Conservation (phyloP, 2,888 invertebrate genomes). For the Molorchus minor region DNA sequence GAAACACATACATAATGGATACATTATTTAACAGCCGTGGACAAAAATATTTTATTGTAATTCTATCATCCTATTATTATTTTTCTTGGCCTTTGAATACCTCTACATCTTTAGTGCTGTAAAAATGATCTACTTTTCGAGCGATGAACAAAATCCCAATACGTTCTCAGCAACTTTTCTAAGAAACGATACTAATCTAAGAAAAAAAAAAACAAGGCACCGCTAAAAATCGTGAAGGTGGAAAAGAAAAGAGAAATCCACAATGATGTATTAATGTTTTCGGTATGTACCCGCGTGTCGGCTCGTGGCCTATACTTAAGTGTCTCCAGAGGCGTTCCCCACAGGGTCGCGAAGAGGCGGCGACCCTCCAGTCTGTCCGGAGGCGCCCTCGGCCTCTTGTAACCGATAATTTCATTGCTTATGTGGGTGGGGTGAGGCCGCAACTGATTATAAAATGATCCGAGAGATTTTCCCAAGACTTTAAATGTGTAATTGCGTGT, state of each 20-base stretch:
- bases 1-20: too few relatives aligned
- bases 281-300: conserved; percentile 38
- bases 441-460: conserved; percentile 53
- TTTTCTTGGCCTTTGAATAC: too few relatives aligned
- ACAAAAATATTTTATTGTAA: too few relatives aligned
- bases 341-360: conserved; percentile 58
- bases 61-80: too few relatives aligned
- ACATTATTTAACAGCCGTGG: too few relatives aligned
- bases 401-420: conserved; percentile 59
- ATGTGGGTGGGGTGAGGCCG: conserved; percentile 58
- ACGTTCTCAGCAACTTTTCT: conserved; percentile 30
- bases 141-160: conserved; percentile 24
- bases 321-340: conserved; percentile 59
- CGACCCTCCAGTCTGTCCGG: conserved; percentile 57
- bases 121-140: too few relatives aligned
- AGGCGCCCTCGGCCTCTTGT: conserved; percentile 56
- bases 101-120: too few relatives aligned
- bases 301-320: conserved; percentile 59
- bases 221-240: conserved; percentile 34
- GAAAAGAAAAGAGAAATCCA: conserved; percentile 36
- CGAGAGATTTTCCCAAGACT: conserved; percentile 51
- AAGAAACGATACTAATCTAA: conserved; percentile 36
- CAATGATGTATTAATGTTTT: conserved; percentile 47
- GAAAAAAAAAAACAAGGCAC: conserved; percentile 28
- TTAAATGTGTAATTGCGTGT: conserved; percentile 54